A percentile compares a stretch with the other conserved stretches of the same genome.
These are phyloP conservation scores for Drosophila kokeensis DNA, from an alignment of 2,888 invertebrate genomes.

Conservation along the genomic window DNA sequence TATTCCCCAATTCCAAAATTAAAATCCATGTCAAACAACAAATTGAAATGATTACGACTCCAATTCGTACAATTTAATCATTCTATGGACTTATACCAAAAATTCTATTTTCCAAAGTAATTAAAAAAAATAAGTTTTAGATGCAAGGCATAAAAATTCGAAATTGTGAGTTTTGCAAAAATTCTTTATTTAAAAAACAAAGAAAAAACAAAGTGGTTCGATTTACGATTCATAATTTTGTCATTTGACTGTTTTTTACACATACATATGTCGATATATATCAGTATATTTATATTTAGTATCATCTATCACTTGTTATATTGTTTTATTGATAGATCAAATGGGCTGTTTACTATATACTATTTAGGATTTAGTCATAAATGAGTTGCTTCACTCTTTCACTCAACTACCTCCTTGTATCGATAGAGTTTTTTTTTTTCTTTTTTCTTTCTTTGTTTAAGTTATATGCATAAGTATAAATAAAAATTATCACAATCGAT, in stretches of 20 bases:
- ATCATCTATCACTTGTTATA: conserved; percentile 6
- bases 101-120: neutral
- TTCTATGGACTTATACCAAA: neutral
- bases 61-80: neutral
- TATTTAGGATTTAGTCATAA: conserved; percentile 35
- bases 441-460: conserved; percentile 14
- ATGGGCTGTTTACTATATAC: conserved; percentile 35
- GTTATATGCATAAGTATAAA: conserved; percentile 67
- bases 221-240: neutral
- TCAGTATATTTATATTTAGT: conserved; percentile 2
- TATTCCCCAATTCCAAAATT: neutral
- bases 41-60: neutral
- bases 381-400: conserved; percentile 19
- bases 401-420: conserved; percentile 21
- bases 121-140: neutral
- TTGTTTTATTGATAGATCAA: conserved; percentile 12
- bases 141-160: neutral
- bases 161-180: neutral
- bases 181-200: neutral
- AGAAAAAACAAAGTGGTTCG: neutral
- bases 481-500: conserved; percentile 79
- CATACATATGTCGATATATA: neutral
- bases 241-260: neutral
- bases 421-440: neutral
- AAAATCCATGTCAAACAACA: neutral